phyloP scores from a whole-genome alignment of 2,888 invertebrate species.

The Habroteleia sp. region DNA sequence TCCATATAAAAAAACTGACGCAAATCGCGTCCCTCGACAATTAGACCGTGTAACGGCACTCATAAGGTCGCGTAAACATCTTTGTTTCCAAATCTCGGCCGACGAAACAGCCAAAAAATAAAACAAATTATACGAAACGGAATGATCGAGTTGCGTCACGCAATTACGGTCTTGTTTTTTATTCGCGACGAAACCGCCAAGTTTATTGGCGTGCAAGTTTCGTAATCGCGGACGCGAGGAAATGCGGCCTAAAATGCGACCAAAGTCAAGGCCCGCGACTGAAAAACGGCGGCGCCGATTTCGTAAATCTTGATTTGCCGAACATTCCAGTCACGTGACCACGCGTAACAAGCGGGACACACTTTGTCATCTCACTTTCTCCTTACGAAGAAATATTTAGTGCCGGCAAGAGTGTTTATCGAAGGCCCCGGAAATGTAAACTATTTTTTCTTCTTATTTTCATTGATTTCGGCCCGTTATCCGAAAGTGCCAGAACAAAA shows the following conservation, averaged over 20 bases:
- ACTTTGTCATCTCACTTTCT: conserved; percentile 46
- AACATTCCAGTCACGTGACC: conserved; percentile 27
- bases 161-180: conserved; percentile 4
- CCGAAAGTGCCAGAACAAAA: conserved; percentile 13
- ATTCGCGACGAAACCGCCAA: no score
- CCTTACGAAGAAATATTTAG: conserved; percentile 40
- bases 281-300: conserved; percentile 12
- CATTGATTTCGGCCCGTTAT: conserved; percentile 10
- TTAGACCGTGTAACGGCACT: conserved; percentile 29
- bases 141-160: conserved; percentile 21
- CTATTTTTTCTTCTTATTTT: conserved; percentile 8
- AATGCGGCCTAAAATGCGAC: conserved; percentile 34
- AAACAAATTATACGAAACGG: neutral
- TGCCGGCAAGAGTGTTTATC: conserved; percentile 33
- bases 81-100: neutral
- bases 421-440: conserved; percentile 50
- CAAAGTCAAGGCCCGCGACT: conserved; percentile 32
- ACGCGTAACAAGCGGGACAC: conserved; percentile 3
- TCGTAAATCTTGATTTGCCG: conserved; percentile 16
- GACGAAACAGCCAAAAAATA: neutral
- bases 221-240: conserved; percentile 16
- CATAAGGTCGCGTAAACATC: conserved; percentile 19
- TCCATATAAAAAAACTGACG: conserved; percentile 31
- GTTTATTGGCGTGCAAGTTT: no score
- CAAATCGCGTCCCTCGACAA: conserved; percentile 26